Evolutionary conservation across 1,140 invertebrate species (phyloP).

Genomic region (Ostrea edulis): DNA sequence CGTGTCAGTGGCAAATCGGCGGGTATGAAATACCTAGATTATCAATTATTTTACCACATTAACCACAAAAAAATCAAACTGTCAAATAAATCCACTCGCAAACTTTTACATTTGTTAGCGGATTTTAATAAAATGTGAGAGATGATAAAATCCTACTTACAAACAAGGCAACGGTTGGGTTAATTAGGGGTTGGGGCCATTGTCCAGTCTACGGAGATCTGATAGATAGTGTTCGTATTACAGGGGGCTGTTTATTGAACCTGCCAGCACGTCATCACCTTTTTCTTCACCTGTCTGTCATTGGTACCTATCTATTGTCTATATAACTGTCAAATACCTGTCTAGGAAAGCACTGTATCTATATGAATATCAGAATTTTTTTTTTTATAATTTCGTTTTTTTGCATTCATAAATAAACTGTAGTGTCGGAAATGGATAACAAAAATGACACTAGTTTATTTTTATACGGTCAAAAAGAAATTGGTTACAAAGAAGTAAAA

Average conservation of each 20-base stretch:
- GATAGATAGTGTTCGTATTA: background rate
- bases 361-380: background rate
- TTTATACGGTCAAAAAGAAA: background rate
- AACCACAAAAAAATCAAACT: background rate
- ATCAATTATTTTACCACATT: slow-evolving; percentile 12
- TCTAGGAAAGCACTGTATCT: background rate
- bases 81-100: background rate
- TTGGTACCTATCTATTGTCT: background rate
- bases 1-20: background rate
- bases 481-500: background rate
- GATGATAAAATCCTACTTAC: slow-evolving; percentile 5
- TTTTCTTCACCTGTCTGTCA: slow-evolving; percentile 21
- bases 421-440: background rate
- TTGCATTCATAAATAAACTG: background rate
- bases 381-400: background rate
- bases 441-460: background rate
- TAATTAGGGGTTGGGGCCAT: background rate
- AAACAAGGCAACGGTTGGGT: slow-evolving; percentile 26
- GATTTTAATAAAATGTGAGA: slow-evolving; percentile 4
- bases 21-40: background rate
- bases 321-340: background rate
- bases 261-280: slow-evolving; percentile 30
- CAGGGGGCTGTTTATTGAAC: background rate
- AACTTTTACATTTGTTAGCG: background rate
- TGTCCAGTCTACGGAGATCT: background rate